A percentile compares a stretch with the other conserved stretches of the same genome.
These are phyloP conservation scores for Pammene fasciana DNA, from an alignment of 2,888 invertebrate genomes.

Conservation along the genomic window DNA sequence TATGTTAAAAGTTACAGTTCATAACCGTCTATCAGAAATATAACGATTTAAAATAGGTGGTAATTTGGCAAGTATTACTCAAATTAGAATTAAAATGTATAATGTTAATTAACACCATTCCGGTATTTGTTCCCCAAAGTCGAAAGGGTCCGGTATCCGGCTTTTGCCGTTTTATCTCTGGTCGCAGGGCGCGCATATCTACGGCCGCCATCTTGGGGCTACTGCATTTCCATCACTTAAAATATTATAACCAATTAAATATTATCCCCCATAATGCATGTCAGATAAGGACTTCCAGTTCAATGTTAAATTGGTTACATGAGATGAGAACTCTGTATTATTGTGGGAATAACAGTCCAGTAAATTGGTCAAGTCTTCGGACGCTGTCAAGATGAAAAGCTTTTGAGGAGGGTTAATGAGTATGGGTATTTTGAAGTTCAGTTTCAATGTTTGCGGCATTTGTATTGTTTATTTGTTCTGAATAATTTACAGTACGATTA, in stretches of 20 bases:
- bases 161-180: slow-evolving; percentile 71
- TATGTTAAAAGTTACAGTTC: too few species aligned
- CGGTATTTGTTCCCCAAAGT: slow-evolving; percentile 47
- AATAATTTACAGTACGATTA: neutral
- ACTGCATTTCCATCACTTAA: neutral
- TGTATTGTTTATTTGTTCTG: slow-evolving; percentile 8
- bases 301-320: neutral
- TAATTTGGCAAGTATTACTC: neutral
- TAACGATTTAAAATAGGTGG: neutral
- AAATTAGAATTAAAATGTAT: slow-evolving; percentile 29
- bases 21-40: neutral
- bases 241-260: neutral
- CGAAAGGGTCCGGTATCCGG: slow-evolving; percentile 54
- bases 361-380: slow-evolving; percentile 66
- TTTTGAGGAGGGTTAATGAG: slow-evolving; percentile 78
- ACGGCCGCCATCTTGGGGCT: slow-evolving; percentile 71
- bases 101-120: slow-evolving; percentile 36
- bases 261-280: neutral
- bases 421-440: slow-evolving; percentile 52
- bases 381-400: slow-evolving; percentile 75
- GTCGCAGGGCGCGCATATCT: slow-evolving; percentile 74
- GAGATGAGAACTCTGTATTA: neutral
- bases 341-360: slow-evolving; percentile 32
- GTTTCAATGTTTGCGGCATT: slow-evolving; percentile 22
- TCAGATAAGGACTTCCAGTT: neutral